Evolutionary conservation across 2,113 vertebrate species (phyloP), one percentile per base, ranked within the genome.

Genomic region (Chloebia gouldiae): DNA sequence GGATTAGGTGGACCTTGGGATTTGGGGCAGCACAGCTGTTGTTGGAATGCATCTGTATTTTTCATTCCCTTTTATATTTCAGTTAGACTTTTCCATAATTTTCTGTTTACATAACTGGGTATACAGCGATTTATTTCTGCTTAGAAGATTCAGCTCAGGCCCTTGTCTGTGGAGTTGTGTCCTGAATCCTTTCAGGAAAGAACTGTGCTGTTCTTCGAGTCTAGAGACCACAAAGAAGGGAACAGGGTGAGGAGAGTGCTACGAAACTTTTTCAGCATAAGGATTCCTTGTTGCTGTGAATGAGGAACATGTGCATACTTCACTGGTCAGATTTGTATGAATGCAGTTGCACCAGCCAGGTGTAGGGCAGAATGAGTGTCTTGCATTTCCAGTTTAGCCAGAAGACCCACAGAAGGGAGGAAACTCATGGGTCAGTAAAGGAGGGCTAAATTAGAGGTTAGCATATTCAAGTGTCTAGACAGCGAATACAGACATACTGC

Each of bases 381-480:
- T 88, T 95, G 93, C 80, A 66, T 93, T 96, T 96, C 94, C 93
- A 96, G 92, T 96, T 93, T 78, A 96, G 82, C 95, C 95, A 97
- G 95, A 88, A 97, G 95, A 94, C 95, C 94, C 94, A 97, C 94
- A 95, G 85, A 81, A 90, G 87, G 93, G 93, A 97, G 94, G 93
- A 93, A 96, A 94, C 88, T 70, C 90, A 93, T 94, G 92, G 95
- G 95, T 97, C 96, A 96, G 92, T 97, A 91, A 94, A 94, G 92
- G 94, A 96, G 90, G 90, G 82, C 88, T 96, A 96, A 97, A 97
- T 96, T 96, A 97, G 94, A 96, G 94, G 92, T 95, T 96, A 95
- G 95, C 88, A 82, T 96, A 97, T 95, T 96, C 85, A 88, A 97
- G 95, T 94, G 95, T 97, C 95, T 97, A 96, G 96, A 97, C 96